Base-by-base conservation (phyloP, 2,797 vertebrate species). In the Alca torda region DNA sequence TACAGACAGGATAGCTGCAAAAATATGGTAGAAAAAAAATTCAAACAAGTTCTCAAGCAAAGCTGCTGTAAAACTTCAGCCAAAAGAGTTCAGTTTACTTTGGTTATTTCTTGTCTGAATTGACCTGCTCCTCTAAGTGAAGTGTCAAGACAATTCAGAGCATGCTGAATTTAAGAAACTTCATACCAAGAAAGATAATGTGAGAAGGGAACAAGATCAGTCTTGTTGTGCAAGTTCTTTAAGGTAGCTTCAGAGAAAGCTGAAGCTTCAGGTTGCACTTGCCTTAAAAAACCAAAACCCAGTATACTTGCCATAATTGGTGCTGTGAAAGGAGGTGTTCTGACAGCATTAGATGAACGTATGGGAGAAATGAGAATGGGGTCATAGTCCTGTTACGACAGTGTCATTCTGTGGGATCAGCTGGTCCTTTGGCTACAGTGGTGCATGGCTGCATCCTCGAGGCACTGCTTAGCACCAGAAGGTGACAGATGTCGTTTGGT, bases 401-500 rank as follows among this genome's bases (percentile, higher is more conserved):
- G 20, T 41, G 12, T 1, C 68, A 30, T 61, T 72, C 41, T 72
- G 26, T 64, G 4, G 0, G 14, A 35, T 43, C 63, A 79, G 15
- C 9, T n/a, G 41, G 17, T 51, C 60, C 37, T 68, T 61, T 43
- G 74, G 46, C 87, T 54, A 0, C 51, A 53, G 46, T 2, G 5
- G 0, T 30, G 31, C 21, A 0, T 7, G 33, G 46, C 54, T 64
- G 35, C 53, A 43, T 68, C 56, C 48, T 84, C 0, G 0, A 73
- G 54, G 67, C 46, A n/a, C 43, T 0, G 0, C 4, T 12, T 13
- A 26, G 43, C 35, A 6, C 39, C 0, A 0, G 19, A 46, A 61
- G 41, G 51, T n/a, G 67, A 63, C 53, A 54, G 30, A 41, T 56
- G 50, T 46, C 31, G 0, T 39, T 74, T 31, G 26, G 13, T 43